Base-by-base conservation (phyloP, 2,797 vertebrate genomes). In the Macroramphosus scolopax region DNA sequence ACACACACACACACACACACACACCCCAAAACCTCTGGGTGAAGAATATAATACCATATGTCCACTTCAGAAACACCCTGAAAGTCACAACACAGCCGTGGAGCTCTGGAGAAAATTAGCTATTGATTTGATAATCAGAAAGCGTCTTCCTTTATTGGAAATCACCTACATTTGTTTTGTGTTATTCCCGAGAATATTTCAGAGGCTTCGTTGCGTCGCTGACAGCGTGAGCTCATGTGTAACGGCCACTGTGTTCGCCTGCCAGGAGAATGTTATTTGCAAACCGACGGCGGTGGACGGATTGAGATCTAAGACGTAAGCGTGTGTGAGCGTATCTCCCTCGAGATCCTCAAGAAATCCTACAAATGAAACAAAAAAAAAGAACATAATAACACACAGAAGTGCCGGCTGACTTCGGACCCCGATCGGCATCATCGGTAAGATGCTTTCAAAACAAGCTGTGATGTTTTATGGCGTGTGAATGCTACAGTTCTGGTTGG, bases 71-170 rank as follows among this genome's bases (percentile, higher is more conserved):
- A 82, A 57, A 76, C 77, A 71, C 55, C 63, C 66, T 35, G 5
- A 68, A 68, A 63, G 54, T 78, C n/a, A n/a, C n/a, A n/a, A n/a
- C 63, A 50, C 74, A 75, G 76, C 65, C 78, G 41, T 17, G 48
- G 32, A 77, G 68, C 75, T 86, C 84, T 87, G 84, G 82, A 85
- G 72, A 63, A 63, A n/a, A n/a, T n/a, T n/a, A n/a, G n/a, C n/a
- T 55, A 84, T 61, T 37, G 49, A 61, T 81, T 64, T 80, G 41
- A 80, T 72, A 57, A 50, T 52, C 58, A 73, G 72, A 68, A 76
- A 80, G 59, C 70, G 71, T 81, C 54, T 78, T 50, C 37, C 81
- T 80, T 65, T 67, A 55, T 52, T 31, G 32, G 65, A 71, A 85
- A 83, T 74, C 61, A 65, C 72, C 71, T 64, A 57, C 53, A 58